These are phyloP conservation scores for Chaenocephalus aceratus DNA, from an alignment of 2,113 vertebrate genomes.

Conservation along the genomic window DNA sequence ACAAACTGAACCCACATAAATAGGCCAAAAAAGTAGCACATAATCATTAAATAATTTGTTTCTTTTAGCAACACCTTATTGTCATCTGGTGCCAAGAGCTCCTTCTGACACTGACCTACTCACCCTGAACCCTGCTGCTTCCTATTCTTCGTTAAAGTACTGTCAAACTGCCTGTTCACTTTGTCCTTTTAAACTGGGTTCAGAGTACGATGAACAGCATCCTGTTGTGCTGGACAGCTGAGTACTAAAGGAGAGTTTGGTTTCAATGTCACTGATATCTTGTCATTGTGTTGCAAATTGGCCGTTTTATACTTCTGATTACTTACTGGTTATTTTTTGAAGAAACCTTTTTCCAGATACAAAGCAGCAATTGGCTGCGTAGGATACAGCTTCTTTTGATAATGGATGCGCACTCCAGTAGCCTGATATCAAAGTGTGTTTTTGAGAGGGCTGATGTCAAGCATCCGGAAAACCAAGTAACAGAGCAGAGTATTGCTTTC, in stretches of 20 bases:
- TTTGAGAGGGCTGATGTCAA: constrained; percentile 46
- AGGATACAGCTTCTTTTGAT: constrained; percentile 52
- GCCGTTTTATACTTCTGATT: too few species aligned
- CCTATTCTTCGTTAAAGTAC: neutral
- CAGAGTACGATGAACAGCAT: neutral
- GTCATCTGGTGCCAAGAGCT: constrained; percentile 1
- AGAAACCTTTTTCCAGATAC: neutral
- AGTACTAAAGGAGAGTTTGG: too few species aligned
- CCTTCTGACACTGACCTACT: neutral
- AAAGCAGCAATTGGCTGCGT: constrained; percentile 49
- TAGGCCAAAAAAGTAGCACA: constrained; percentile 1
- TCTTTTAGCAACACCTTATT: neutral
- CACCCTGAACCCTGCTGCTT: neutral
- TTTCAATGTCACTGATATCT: too few species aligned
- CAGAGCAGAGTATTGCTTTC: neutral
- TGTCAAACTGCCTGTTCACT: neutral
- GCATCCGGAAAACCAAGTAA: constrained; percentile 25
- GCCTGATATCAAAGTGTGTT: constrained; percentile 34
- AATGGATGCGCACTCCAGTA: constrained; percentile 61
- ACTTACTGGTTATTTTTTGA: too few species aligned
- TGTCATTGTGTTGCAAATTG: too few species aligned
- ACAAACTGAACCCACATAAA: constrained; percentile 24
- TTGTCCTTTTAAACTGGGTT: neutral
- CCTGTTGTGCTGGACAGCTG: neutral
- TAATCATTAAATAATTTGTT: neutral